Evolutionary conservation across 2,113 vertebrate species (phyloP), one percentile per base, ranked within the genome.

Genomic region (Apodemus speciosus): DNA sequence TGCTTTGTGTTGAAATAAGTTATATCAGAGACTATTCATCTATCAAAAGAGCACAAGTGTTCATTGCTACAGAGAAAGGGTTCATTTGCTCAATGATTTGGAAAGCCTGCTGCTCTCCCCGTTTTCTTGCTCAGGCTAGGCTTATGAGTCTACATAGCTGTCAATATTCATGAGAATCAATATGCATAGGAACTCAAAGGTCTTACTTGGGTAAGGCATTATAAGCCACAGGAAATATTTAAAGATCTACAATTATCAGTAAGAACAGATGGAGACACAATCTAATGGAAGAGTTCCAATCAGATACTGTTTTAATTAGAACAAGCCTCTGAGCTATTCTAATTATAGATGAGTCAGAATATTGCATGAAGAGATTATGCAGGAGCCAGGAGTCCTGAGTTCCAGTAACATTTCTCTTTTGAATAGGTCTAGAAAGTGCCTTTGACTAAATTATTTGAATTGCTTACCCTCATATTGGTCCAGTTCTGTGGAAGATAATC

Each of bases 221-320:
- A 51, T 76, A 93, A 96, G 69, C 69, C 75, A 20, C 20, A 68
- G 88, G 84, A 89, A 92, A 85, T 87, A 49, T 72, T 94, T 80
- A 72, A 96, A 96, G 64, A 90, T 93, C 88, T 93, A 21, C 91
- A 91, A 89, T 85, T 94, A 66, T 95, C 87, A 91, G 20, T 68
- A 86, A 92, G 83, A 96, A 76, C 95, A 96, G 90, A 96, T 93
- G 90, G 90, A 88, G 93, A 85, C 40, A 69, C 51, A 95, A 86
- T 94, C 71, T 46, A 95, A 86, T 85, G 53, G 46, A 89, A 95
- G 92, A 80, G 51, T 95, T 94, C 73, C 64, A 9, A 90, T 81
- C 49, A 40, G 68, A 90, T 94, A 93, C 77, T 86, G 81, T 95
- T 97, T 96, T 97, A 96, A 95, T 96, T 95, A 95, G 94, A 95